phyloP scores from a whole-genome alignment of 1,140 invertebrate species.

The Lysiphlebus fabarum region DNA sequence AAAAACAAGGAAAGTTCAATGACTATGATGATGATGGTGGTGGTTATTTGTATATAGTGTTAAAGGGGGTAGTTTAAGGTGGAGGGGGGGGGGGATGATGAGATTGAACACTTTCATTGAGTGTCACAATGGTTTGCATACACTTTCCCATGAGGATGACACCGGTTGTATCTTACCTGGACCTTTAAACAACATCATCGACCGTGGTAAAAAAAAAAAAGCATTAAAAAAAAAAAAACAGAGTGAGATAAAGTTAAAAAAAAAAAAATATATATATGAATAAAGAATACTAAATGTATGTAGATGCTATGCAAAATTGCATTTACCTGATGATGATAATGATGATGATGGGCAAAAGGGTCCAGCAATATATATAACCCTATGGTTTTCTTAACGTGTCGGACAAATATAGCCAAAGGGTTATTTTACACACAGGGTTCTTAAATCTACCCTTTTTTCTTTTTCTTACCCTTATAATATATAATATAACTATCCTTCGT shows the following conservation, averaged over 20 bases:
- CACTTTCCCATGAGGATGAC: conserved; percentile 55
- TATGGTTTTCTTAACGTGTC: too few relatives aligned
- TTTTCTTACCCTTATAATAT: conserved; percentile 25
- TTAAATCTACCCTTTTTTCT: background rate
- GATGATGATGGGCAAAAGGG: conserved; percentile 20
- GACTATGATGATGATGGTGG: too few relatives aligned
- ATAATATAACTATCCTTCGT: too few relatives aligned
- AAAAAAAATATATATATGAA: conserved; percentile 25
- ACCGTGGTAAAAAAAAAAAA: conserved; percentile 27
- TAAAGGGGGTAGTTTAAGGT: background rate
- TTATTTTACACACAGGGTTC: conserved; percentile 12
- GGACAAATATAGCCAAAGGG: background rate
- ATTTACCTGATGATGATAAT: conserved; percentile 37
- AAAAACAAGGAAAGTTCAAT: too few relatives aligned
- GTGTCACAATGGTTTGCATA: conserved; percentile 56
- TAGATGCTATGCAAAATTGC: conserved; percentile 54
- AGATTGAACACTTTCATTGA: conserved; percentile 22
- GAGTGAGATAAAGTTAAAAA: too few relatives aligned
- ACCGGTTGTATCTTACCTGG: conserved; percentile 45
- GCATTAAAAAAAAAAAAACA: conserved; percentile 20
- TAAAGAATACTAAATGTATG: conserved; percentile 34
- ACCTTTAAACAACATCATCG: conserved; percentile 38
- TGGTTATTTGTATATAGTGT: conserved; percentile 1
- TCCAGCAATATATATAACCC: conserved; percentile 10
- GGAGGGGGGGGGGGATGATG: too few relatives aligned